These are phyloP conservation scores for Heliopora coerulea DNA, from an alignment of 92 coral and sea anemone genomes.

Conservation along the genomic window DNA sequence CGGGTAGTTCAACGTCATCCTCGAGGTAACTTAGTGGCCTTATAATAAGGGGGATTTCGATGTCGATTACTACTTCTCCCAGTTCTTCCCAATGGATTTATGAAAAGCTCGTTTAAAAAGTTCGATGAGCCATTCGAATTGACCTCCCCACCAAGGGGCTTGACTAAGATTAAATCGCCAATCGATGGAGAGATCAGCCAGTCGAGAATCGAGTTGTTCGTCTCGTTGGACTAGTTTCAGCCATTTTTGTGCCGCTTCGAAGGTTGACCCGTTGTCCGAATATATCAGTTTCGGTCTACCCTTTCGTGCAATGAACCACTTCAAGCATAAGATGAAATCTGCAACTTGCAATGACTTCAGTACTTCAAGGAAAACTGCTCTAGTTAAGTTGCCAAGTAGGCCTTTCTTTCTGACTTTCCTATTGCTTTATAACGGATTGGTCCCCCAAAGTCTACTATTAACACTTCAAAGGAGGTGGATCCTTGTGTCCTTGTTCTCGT, in stretches of 20 bases:
- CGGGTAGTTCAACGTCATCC: conserved; percentile 49
- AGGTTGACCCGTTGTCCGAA: conserved; percentile 48
- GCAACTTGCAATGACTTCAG: conserved; percentile 17
- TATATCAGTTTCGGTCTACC: conserved; percentile 45
- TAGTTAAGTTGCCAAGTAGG: conserved; percentile 43
- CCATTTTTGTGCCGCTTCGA: conserved; percentile 51
- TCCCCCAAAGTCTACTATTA: conserved; percentile 50
- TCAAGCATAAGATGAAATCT: conserved; percentile 28
- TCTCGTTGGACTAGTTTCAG: conserved; percentile 19
- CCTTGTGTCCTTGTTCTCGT: conserved; percentile 47
- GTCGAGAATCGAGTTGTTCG: conserved; percentile 32
- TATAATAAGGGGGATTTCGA: conserved; percentile 42
- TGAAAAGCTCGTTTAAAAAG: conserved; percentile 46
- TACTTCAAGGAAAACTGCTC: conserved; percentile 43
- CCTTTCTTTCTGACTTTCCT: conserved; percentile 37
- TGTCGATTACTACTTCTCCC: conserved; percentile 38
- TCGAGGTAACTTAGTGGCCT: conserved; percentile 48
- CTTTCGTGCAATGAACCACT: conserved; percentile 34
- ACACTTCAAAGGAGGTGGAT: conserved; percentile 41
- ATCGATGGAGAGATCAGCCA: conserved; percentile 24
- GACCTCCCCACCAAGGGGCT: conserved; percentile 61
- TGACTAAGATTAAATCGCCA: conserved; percentile 52
- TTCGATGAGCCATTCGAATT: conserved; percentile 48
- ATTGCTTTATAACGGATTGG: conserved; percentile 33
- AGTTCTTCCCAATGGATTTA: conserved; percentile 44